Conservation (phyloP, 2,113 vertebrate species). For the Petrocephalus microphthalmus region DNA sequence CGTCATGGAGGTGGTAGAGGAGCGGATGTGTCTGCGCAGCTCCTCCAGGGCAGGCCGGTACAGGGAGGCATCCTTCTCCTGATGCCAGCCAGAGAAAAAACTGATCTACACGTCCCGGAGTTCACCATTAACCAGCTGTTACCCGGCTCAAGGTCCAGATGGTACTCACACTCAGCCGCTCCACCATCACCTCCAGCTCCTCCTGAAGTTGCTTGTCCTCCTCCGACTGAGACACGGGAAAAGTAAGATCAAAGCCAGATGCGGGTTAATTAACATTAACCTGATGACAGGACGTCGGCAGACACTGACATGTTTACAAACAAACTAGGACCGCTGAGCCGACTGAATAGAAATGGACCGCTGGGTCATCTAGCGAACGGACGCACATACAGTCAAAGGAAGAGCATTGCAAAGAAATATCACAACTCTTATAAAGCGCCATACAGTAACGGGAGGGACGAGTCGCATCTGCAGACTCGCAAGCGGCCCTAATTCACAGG, state of each 20-base stretch:
- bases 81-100: neutral
- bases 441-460: neutral
- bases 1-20: constrained; percentile 97
- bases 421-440: neutral
- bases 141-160: neutral
- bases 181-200: constrained; percentile 95
- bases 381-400: neutral
- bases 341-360: neutral
- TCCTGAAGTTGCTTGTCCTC: constrained; percentile 96
- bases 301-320: neutral
- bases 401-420: neutral
- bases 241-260: neutral
- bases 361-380: neutral
- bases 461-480: neutral
- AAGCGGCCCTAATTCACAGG: neutral
- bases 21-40: constrained; percentile 85
- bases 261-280: neutral
- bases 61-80: constrained; percentile 78
- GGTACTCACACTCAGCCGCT: constrained; percentile 80
- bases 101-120: neutral
- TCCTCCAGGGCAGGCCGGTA: constrained; percentile 85
- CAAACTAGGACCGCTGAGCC: neutral
- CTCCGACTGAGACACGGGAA: constrained; percentile 69
- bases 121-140: too few relatives aligned
- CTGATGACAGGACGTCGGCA: neutral